These are phyloP conservation scores for Conops quadrifasciatus DNA, from an alignment of 2,888 invertebrate genomes.

Conservation along the genomic window DNA sequence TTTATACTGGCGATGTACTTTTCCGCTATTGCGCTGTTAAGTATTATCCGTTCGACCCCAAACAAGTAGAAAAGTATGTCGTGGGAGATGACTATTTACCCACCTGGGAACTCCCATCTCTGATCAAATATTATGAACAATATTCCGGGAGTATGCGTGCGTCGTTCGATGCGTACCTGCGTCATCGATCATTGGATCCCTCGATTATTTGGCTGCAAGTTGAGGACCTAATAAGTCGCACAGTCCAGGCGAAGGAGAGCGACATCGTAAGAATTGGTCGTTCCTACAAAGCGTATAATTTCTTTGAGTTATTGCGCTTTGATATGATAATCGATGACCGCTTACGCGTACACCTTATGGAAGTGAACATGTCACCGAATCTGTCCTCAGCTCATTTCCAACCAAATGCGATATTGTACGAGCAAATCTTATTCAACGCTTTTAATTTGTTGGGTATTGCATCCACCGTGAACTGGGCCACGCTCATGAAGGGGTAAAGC, in stretches of 20 bases:
- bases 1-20: conserved; percentile 87
- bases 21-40: conserved; percentile 89
- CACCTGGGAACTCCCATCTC: conserved; percentile 88
- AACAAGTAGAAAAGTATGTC: conserved; percentile 86
- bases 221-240: conserved; percentile 77
- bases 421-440: conserved; percentile 88
- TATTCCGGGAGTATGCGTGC: conserved; percentile 86
- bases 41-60: conserved; percentile 89
- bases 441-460: conserved; percentile 82
- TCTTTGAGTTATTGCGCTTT: conserved; percentile 95
- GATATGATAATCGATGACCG: conserved; percentile 92
- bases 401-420: conserved; percentile 87
- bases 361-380: conserved; percentile 99
- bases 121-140: conserved; percentile 75
- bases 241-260: conserved; percentile 76
- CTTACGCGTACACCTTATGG: conserved; percentile 86
- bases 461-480: conserved; percentile 65
- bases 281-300: conserved; percentile 70
- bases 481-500: conserved; percentile 64
- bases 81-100: conserved; percentile 94
- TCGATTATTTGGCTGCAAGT: conserved; percentile 81
- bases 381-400: conserved; percentile 91
- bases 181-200: conserved; percentile 75
- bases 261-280: conserved; percentile 72
- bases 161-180: conserved; percentile 81